A percentile compares a stretch with the other conserved stretches of the same genome.
Evolutionary conservation across 2,113 vertebrate genomes (phyloP).

Genomic region (Pterophyllum scalare): DNA sequence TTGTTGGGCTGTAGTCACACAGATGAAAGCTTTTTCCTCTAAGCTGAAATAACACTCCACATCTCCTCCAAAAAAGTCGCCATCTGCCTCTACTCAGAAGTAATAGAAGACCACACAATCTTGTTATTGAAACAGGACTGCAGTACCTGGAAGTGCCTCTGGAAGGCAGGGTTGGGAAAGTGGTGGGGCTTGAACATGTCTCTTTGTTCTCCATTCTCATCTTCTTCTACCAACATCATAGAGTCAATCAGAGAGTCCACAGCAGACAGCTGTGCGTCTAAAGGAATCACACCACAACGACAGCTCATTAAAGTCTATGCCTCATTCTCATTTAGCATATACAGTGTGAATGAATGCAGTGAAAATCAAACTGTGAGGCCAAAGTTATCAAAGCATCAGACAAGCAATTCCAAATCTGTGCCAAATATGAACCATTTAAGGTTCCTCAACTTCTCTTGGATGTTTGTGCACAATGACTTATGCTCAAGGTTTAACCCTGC

Average conservation of each 20-base stretch:
- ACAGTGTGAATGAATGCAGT: not conserved
- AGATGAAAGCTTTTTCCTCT: not conserved
- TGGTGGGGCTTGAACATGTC: constrained; percentile 89
- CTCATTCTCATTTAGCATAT: not conserved
- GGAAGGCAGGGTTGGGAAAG: constrained; percentile 93
- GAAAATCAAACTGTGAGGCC: not conserved
- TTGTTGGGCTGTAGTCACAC: not conserved
- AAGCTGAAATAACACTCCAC: constrained; percentile 1
- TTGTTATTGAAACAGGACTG: constrained; percentile 6
- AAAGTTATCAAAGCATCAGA: not conserved
- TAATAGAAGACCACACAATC: not conserved
- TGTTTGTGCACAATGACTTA: not conserved
- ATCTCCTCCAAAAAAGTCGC: not conserved
- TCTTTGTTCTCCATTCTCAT: constrained; percentile 80
- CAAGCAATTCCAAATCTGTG: not conserved
- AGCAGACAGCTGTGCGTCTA: constrained; percentile 88
- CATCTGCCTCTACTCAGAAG: not conserved
- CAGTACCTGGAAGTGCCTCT: constrained; percentile 93
- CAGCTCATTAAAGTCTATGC: not conserved
- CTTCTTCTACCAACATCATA: constrained; percentile 88
- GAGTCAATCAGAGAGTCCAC: constrained; percentile 91
- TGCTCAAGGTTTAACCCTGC: not conserved
- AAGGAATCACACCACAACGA: constrained; percentile 16
- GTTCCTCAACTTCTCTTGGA: not conserved
- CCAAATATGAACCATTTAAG: not conserved